A percentile compares a stretch with the other conserved stretches of the same genome.
Evolutionary conservation across 2,888 invertebrate genomes (phyloP).

Genomic region (Macrosiphum euphorbiae): DNA sequence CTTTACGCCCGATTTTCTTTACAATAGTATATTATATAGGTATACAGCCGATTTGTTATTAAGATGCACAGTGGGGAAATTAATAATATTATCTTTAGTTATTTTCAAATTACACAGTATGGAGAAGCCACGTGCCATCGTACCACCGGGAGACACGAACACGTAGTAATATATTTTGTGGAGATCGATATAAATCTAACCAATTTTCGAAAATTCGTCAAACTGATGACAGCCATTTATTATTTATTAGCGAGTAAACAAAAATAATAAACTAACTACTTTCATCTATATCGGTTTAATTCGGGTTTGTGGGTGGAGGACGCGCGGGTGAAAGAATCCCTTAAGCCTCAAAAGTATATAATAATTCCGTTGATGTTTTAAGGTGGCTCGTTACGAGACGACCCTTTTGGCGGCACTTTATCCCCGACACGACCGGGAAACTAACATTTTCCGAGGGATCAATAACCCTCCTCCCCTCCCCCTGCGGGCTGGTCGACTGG

Average conservation of each 20-base stretch:
- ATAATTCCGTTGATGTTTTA: conserved; percentile 59
- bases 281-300: background rate
- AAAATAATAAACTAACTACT: conserved; percentile 26
- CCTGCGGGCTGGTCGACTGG: background rate
- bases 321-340: background rate
- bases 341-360: conserved; percentile 33
- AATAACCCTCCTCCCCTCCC: conserved; percentile 33
- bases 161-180: background rate
- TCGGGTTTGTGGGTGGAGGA: background rate
- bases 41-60: background rate
- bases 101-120: background rate
- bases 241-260: background rate
- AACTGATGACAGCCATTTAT: background rate
- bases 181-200: background rate
- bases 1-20: background rate
- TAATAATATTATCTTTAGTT: background rate
- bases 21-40: background rate
- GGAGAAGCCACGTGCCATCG: background rate
- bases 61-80: background rate
- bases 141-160: background rate
- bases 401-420: conserved; percentile 49
- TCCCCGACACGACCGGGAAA: conserved; percentile 51
- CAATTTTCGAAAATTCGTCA: conserved; percentile 22
- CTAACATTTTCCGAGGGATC: conserved; percentile 56
- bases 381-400: conserved; percentile 57